A percentile compares a stretch with the other conserved stretches of the same genome.
Conservation (phyloP, 2,888 invertebrate species). For the Tipula vernalis region DNA sequence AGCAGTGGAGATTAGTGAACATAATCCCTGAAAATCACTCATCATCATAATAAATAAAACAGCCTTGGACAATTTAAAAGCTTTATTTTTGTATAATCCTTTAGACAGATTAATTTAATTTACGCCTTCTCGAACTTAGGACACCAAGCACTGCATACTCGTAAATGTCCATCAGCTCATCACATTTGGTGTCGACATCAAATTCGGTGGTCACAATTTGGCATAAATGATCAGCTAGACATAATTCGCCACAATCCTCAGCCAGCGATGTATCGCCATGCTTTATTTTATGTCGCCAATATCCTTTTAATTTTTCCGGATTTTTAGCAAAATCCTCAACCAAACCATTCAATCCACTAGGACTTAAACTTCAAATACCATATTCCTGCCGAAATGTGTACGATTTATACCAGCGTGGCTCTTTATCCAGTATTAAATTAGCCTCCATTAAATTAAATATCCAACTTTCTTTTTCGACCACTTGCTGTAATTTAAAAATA, state of each 20-base stretch:
- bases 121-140: neutral
- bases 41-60: constrained; percentile 17
- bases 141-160: neutral
- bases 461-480: constrained; percentile 54
- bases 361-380: constrained; percentile 42
- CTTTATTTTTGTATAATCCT: neutral
- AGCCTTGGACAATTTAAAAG: constrained; percentile 17
- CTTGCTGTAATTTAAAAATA: constrained; percentile 37
- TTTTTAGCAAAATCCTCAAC: constrained; percentile 40
- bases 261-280: constrained; percentile 13
- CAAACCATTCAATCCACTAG: constrained; percentile 43
- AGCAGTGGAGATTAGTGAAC: neutral
- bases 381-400: constrained; percentile 58
- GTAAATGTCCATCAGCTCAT: constrained; percentile 17
- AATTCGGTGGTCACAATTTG: constrained; percentile 13
- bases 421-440: constrained; percentile 40
- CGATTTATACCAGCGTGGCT: constrained; percentile 55
- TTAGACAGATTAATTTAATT: neutral
- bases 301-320: constrained; percentile 15
- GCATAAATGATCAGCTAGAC: constrained; percentile 13
- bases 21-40: neutral
- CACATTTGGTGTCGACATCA: neutral
- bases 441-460: constrained; percentile 59
- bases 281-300: constrained; percentile 14
- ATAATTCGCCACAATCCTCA: constrained; percentile 14